Evolutionary conservation across 2,797 vertebrate species (phyloP).

Genomic region (Peromyscus melanophrys): DNA sequence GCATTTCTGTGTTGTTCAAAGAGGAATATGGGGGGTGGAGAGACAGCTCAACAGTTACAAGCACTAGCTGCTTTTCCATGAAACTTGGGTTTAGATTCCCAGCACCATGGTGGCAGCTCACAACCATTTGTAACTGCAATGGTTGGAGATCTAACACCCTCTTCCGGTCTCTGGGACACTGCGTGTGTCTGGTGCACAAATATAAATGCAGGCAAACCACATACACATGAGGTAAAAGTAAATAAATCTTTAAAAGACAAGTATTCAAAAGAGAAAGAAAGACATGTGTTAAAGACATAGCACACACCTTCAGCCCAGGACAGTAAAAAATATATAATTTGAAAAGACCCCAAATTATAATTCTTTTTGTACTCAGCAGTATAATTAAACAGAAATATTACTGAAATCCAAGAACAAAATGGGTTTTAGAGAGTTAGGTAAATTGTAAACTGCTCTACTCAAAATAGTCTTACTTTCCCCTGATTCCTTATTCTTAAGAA

Average conservation of each 20-base stretch:
- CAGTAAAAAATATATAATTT: background rate
- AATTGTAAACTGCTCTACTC: conserved; percentile 76
- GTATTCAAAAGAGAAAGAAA: background rate
- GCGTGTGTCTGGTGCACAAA: background rate
- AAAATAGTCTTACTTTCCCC: conserved; percentile 51
- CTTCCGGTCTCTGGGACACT: background rate
- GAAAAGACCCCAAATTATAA: background rate
- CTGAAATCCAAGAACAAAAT: conserved; percentile 48
- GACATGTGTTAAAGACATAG: background rate
- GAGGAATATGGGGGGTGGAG: background rate
- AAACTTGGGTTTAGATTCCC: background rate
- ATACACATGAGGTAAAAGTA: background rate
- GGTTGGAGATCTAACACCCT: background rate
- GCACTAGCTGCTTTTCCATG: background rate
- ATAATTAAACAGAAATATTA: conserved; percentile 54
- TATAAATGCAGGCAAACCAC: background rate
- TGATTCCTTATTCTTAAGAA: conserved; percentile 44
- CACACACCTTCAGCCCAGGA: fast-evolving
- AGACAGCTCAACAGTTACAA: background rate
- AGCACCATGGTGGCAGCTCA: background rate
- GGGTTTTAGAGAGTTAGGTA: conserved; percentile 25
- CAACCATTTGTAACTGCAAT: background rate
- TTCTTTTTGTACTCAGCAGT: background rate
- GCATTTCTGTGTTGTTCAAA: background rate
- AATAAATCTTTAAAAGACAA: background rate